Conservation (phyloP, 1,140 invertebrate species). For the Pseudomyrmex pallidus region DNA sequence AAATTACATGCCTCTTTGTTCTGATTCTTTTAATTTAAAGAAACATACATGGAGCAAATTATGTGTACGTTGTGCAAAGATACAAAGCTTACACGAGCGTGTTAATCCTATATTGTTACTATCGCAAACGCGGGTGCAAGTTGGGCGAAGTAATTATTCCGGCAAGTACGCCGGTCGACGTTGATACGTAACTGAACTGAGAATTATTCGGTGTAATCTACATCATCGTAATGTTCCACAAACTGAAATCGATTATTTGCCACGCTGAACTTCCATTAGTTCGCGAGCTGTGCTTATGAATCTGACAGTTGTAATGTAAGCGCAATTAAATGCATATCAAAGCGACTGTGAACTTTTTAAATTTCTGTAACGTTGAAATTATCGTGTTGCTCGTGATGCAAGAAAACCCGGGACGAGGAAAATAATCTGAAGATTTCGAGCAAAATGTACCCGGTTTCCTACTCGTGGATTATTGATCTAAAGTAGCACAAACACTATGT, state of each 20-base stretch:
- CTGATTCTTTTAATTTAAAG: not conserved
- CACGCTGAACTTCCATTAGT: slow-evolving; percentile 72
- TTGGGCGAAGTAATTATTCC: slow-evolving; percentile 62
- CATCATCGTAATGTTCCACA: slow-evolving; percentile 53
- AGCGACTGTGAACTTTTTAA: slow-evolving; percentile 20
- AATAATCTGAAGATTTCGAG: not conserved
- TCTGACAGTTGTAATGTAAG: slow-evolving; percentile 64
- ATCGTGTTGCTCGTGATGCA: not conserved
- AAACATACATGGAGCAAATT: not conserved
- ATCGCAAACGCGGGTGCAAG: slow-evolving; percentile 30
- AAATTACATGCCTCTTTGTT: not conserved
- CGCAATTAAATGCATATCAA: slow-evolving; percentile 61
- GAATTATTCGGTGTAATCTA: slow-evolving; percentile 72
- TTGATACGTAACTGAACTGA: slow-evolving; percentile 71
- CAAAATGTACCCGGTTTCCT: slow-evolving; percentile 1
- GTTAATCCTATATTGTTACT: slow-evolving; percentile 21
- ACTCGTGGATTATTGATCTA: slow-evolving; percentile 26
- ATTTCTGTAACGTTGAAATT: slow-evolving; percentile 31
- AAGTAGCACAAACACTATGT: slow-evolving; percentile 35
- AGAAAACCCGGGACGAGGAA: not conserved
- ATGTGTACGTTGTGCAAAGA: not conserved
- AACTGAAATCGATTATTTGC: slow-evolving; percentile 71
- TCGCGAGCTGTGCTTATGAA: slow-evolving; percentile 64
- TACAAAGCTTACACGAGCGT: not conserved
- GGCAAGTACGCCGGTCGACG: slow-evolving; percentile 50